Percentiles rank a stretch among this genome's conserved stretches.
Conservation (phyloP, 2,113 vertebrate genomes). For the Bos javanicus region DNA sequence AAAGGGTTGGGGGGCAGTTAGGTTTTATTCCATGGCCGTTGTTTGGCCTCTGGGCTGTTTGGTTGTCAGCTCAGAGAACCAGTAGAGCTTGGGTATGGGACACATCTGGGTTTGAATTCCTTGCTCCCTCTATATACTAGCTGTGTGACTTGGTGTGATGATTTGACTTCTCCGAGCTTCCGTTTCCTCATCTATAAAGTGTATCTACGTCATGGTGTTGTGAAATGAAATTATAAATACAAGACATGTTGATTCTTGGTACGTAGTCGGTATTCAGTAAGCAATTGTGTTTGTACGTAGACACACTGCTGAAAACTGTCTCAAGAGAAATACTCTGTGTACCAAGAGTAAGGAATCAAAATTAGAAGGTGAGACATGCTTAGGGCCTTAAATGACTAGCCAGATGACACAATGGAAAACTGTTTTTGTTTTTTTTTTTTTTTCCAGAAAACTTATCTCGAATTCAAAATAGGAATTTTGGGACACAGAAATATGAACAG, state of each 20-base stretch:
- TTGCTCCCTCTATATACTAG: neutral
- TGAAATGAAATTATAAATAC: neutral
- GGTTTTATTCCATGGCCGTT: neutral
- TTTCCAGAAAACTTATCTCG: slow-evolving; percentile 73
- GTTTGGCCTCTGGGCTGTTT: neutral
- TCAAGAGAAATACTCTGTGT: neutral
- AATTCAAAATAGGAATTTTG: slow-evolving; percentile 73
- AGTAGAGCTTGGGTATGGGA: neutral
- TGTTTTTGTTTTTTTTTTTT: neutral
- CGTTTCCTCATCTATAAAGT: neutral
- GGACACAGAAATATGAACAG: slow-evolving; percentile 85
- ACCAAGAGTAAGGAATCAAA: neutral
- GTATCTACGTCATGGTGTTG: neutral
- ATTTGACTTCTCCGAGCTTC: neutral
- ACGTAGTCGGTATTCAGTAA: neutral
- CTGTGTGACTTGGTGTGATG: neutral
- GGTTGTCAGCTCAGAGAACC: neutral
- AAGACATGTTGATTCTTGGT: neutral
- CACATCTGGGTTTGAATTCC: neutral
- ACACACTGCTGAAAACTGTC: neutral
- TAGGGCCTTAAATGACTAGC: neutral
- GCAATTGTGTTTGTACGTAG: neutral
- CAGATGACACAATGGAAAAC: neutral
- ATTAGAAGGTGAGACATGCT: neutral
- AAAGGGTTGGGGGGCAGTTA: neutral